A percentile compares a stretch with the other conserved stretches of the same genome.
Conservation (phyloP, 2,888 invertebrate species). For the Nezara viridula region DNA sequence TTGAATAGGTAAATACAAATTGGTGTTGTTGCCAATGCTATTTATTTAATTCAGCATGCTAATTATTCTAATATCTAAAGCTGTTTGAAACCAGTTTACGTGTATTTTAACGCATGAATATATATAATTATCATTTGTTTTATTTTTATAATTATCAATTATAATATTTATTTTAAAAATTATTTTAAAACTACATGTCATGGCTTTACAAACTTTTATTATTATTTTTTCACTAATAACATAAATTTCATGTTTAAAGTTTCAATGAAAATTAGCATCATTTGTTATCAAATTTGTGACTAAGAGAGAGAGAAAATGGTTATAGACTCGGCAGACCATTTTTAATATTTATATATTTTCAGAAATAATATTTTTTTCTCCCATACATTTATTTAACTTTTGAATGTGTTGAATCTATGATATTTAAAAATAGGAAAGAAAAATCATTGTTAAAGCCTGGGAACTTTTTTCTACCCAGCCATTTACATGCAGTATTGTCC, state of each 20-base stretch:
- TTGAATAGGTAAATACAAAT: background rate
- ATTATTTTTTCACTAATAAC: background rate
- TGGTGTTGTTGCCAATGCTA: background rate
- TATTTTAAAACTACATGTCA: background rate
- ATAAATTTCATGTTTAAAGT: background rate
- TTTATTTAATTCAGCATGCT: conserved; percentile 21
- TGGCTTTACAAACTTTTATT: background rate
- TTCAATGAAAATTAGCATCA: no score
- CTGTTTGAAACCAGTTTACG: conserved; percentile 36
- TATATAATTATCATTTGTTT: background rate
- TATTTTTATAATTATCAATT: background rate
- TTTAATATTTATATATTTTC: no score
- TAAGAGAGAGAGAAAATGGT: no score
- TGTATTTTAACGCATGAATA: conserved; percentile 32
- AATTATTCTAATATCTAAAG: conserved; percentile 27
- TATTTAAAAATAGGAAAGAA: no score
- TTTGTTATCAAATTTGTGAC: no score
- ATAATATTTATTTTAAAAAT: background rate
- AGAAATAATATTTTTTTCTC: no score
- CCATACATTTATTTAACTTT: no score
- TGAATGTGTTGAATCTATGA: no score
- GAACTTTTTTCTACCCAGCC: no score
- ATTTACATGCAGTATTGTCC: no score
- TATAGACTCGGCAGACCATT: no score
- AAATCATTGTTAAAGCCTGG: no score